Evolutionary conservation across 2,113 vertebrate genomes (phyloP).

Genomic region (Mugil cephalus): DNA sequence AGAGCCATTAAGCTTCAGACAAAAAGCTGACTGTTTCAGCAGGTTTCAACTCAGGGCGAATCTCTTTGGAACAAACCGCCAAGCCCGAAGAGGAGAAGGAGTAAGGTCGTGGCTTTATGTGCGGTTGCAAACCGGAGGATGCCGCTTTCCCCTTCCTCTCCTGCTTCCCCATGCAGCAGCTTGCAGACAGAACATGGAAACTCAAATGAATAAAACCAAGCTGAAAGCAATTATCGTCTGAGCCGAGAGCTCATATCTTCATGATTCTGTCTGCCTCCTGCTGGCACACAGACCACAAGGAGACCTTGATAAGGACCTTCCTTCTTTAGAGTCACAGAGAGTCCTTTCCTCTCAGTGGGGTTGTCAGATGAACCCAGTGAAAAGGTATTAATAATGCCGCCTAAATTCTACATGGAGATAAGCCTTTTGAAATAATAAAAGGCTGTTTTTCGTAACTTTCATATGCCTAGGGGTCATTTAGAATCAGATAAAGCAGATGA

Average conservation of each 20-base stretch:
- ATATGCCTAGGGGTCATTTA: constrained; percentile 20
- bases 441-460: constrained; percentile 14
- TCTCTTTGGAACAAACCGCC: constrained; percentile 41
- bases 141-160: constrained; percentile 19
- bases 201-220: constrained; percentile 57
- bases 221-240: constrained; percentile 78
- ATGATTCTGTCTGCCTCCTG: constrained; percentile 49
- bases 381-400: constrained; percentile 23
- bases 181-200: constrained; percentile 49
- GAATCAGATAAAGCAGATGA: constrained; percentile 20
- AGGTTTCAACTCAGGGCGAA: constrained; percentile 54
- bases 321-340: constrained; percentile 30
- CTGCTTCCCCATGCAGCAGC: constrained; percentile 30
- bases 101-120: constrained; percentile 44
- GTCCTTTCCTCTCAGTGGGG: constrained; percentile 4
- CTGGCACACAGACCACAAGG: constrained; percentile 59
- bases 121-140: constrained; percentile 46
- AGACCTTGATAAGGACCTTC: constrained; percentile 54
- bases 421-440: constrained; percentile 40
- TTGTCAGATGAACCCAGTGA: constrained; percentile 32
- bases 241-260: constrained; percentile 56
- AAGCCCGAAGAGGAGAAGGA: constrained; percentile 33
- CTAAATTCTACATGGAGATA: constrained; percentile 9
- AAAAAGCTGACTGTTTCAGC: constrained; percentile 71
- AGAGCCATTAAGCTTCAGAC: constrained; percentile 68